These are phyloP conservation scores for Onthophagus sagittarius DNA, from an alignment of 2,888 invertebrate species.

Conservation along the genomic window DNA sequence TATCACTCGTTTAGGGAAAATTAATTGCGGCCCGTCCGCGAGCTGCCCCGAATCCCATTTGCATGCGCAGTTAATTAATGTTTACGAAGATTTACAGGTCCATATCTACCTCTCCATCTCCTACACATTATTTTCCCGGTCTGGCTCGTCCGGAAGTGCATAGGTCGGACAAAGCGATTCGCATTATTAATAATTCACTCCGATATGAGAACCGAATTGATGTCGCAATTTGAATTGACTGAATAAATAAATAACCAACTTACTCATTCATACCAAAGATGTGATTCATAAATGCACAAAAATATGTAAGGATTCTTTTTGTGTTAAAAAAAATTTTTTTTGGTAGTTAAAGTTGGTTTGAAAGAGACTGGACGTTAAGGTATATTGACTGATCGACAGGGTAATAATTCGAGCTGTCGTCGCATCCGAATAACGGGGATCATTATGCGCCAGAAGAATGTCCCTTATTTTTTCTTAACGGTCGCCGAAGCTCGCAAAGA, in stretches of 20 bases:
- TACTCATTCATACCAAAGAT: neutral
- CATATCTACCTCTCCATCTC: neutral
- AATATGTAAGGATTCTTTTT: neutral
- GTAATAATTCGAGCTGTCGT: slow-evolving; percentile 8
- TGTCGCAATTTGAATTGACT: neutral
- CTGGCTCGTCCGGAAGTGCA: neutral
- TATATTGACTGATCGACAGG: slow-evolving; percentile 4
- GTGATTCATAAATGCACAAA: neutral
- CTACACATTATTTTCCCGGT: neutral
- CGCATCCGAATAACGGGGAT: neutral
- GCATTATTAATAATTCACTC: neutral
- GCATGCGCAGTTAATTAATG: slow-evolving; percentile 12
- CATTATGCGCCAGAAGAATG: neutral
- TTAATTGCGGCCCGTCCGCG: slow-evolving; percentile 16
- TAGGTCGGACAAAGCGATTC: neutral
- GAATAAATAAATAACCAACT: neutral
- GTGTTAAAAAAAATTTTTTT: too few relatives aligned
- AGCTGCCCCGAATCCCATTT: neutral
- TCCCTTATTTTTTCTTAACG: neutral
- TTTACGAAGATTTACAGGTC: slow-evolving; percentile 11
- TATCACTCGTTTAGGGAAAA: slow-evolving; percentile 19
- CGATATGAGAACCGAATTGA: neutral
- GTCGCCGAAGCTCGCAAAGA: neutral
- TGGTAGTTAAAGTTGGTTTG: too few relatives aligned
- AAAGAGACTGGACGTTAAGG: neutral